These are phyloP conservation scores for Psittacula echo DNA, from an alignment of 2,797 vertebrate genomes.

Conservation along the genomic window DNA sequence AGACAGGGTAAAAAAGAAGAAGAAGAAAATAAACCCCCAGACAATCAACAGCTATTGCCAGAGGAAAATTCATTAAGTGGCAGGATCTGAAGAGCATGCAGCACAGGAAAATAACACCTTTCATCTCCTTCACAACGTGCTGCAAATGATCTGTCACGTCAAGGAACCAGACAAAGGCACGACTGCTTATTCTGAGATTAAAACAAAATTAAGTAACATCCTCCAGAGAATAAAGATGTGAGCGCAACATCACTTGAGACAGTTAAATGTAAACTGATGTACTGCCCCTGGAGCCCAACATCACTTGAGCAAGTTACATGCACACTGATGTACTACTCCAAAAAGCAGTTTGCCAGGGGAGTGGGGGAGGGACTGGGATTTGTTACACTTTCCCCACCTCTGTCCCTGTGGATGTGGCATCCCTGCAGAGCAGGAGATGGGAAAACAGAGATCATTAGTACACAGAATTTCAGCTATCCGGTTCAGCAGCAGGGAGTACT, in stretches of 20 bases:
- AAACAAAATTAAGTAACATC: not conserved
- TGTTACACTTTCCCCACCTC: not conserved
- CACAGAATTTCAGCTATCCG: constrained; percentile 23
- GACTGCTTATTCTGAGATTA: not conserved
- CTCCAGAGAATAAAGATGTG: constrained; percentile 10
- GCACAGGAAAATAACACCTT: constrained; percentile 30
- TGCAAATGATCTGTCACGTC: constrained; percentile 42
- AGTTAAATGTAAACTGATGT: not conserved
- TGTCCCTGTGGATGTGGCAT: not conserved
- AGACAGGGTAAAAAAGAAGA: not conserved
- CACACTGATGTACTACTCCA: not conserved
- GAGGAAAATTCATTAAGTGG: constrained; percentile 4
- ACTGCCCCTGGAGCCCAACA: not conserved
- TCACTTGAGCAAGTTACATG: not conserved
- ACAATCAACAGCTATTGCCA: not conserved
- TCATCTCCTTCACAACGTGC: not conserved
- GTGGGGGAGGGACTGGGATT: not conserved
- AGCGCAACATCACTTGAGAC: not conserved
- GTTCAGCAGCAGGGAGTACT: constrained; percentile 38
- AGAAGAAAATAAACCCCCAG: not conserved
- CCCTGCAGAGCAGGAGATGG: constrained; percentile 1
- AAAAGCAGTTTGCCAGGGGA: not conserved
- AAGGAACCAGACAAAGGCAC: not conserved
- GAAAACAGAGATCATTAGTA: not conserved
- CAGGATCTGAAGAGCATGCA: constrained; percentile 8